A percentile compares a stretch with the other conserved stretches of the same genome.
Evolutionary conservation across 1,140 invertebrate species (phyloP).

Genomic region (Phortica variegata): DNA sequence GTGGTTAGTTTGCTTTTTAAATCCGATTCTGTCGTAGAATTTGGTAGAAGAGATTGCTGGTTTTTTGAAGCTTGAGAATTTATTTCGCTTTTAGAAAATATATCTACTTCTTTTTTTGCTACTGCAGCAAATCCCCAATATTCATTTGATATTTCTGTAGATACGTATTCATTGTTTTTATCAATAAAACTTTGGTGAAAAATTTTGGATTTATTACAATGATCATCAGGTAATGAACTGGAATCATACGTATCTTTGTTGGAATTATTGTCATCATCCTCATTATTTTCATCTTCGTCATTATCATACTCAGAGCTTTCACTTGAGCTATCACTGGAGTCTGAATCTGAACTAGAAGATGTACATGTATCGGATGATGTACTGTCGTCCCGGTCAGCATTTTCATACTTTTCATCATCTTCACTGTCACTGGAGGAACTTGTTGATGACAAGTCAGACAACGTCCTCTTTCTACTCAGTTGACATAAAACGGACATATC

Average conservation of each 20-base stretch:
- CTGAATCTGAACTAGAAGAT: slow-evolving; percentile 57
- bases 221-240: background rate
- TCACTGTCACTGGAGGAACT: slow-evolving; percentile 53
- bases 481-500: background rate
- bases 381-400: slow-evolving; percentile 48
- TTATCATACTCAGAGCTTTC: slow-evolving; percentile 53
- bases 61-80: slow-evolving; percentile 26
- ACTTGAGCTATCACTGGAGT: slow-evolving; percentile 48
- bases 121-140: slow-evolving; percentile 79
- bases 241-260: slow-evolving; percentile 34
- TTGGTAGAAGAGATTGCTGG: slow-evolving; percentile 3
- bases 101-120: slow-evolving; percentile 60
- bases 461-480: slow-evolving; percentile 37
- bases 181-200: too few relatives aligned
- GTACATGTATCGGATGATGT: slow-evolving; percentile 53
- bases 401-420: slow-evolving; percentile 51
- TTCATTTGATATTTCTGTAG: slow-evolving; percentile 58
- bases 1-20: slow-evolving; percentile 12
- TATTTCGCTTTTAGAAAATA: slow-evolving; percentile 42
- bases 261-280: slow-evolving; percentile 48
- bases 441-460: slow-evolving; percentile 46
- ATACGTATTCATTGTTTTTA: slow-evolving; percentile 18
- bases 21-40: slow-evolving; percentile 14
- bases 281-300: slow-evolving; percentile 32
- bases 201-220: too few relatives aligned